Conservation (phyloP, 1,140 invertebrate species). For the Ectropis grisescens region DNA sequence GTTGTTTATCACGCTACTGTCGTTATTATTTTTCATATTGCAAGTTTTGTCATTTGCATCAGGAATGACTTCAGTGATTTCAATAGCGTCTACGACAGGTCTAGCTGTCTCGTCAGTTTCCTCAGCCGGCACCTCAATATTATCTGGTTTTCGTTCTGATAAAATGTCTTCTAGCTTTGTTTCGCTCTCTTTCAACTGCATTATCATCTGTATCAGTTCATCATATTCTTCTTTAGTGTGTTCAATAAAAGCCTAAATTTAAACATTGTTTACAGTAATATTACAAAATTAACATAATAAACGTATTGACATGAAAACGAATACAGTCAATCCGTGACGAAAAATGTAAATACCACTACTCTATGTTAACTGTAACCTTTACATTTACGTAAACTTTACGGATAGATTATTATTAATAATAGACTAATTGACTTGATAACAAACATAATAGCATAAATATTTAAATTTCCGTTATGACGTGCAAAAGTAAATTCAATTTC, state of each 20-base stretch:
- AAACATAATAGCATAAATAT: too few species aligned
- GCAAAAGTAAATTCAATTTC: too few species aligned
- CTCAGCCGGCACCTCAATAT: slow-evolving; percentile 34
- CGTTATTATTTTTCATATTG: slow-evolving; percentile 26
- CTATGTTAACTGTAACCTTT: too few species aligned
- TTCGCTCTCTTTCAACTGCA: slow-evolving; percentile 66
- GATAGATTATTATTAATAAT: too few species aligned
- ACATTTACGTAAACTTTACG: too few species aligned
- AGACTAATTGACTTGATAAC: too few species aligned
- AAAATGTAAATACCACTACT: too few species aligned
- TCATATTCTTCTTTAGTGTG: slow-evolving; percentile 66
- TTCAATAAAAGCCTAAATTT: slow-evolving; percentile 61
- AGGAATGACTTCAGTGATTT: slow-evolving; percentile 5
- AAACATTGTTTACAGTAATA: slow-evolving; percentile 3
- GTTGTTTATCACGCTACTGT: slow-evolving; percentile 21
- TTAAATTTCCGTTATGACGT: too few species aligned
- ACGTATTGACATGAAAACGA: too few species aligned
- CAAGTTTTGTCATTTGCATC: slow-evolving; percentile 24
- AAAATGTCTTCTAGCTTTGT: slow-evolving; percentile 51
- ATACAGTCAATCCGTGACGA: too few species aligned
- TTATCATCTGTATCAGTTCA: slow-evolving; percentile 60
- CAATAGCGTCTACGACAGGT: slow-evolving; percentile 1
- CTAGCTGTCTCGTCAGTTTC: slow-evolving; percentile 10
- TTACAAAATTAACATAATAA: too few species aligned
- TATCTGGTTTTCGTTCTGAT: slow-evolving; percentile 30